Base-by-base conservation (phyloP, 2,113 vertebrate genomes). In the Anser cygnoides region DNA sequence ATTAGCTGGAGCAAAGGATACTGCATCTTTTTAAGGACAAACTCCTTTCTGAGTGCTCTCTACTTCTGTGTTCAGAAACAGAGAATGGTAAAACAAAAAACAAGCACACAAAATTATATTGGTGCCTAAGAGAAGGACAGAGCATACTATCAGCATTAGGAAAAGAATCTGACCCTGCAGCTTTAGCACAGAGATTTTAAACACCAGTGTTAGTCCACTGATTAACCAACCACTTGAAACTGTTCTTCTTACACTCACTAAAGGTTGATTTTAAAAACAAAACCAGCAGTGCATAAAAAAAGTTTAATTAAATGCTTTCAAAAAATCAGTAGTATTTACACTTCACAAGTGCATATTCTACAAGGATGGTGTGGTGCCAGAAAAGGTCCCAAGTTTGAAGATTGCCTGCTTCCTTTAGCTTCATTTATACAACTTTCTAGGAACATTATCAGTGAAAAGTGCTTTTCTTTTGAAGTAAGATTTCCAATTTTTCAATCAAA, bases 201-300 rank as follows among this genome's bases (percentile, higher is more conserved):
- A 50, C 16, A 13, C 4, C 57, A 23, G 13, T 7, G 2, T 76
- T 46, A 68, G 33, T 29, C 28, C 9, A 33, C 33, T 70, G 23
- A 73, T 35, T 39, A 80, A 82, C 85, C 17, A 46, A 33, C 3
- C 7, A 33, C 41, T 71, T 58, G 4, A 59, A 84, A 74, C 43
- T 11, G 10, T 44, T 39, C 19, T 52, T 33, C 23, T 41, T 73
- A 49, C 6, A 29, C 16, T 79, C 17, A 37, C 16, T 44, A 66
- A 77, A 63, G n/a, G 9, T 2, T 31, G 1, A 10, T 71, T 66
- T 61, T 43, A 65, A 84, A 73, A 49, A 43, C 26, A 16, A 52
- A 41, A 85, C 23, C 1, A 4, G 8, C 6, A 17, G 29, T 1
- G 0, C 6, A 59, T 31, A 25, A 49, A 29, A 35, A 29, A 67